Conservation (phyloP, 2,797 vertebrate species). For the Peromyscus aztecus region DNA sequence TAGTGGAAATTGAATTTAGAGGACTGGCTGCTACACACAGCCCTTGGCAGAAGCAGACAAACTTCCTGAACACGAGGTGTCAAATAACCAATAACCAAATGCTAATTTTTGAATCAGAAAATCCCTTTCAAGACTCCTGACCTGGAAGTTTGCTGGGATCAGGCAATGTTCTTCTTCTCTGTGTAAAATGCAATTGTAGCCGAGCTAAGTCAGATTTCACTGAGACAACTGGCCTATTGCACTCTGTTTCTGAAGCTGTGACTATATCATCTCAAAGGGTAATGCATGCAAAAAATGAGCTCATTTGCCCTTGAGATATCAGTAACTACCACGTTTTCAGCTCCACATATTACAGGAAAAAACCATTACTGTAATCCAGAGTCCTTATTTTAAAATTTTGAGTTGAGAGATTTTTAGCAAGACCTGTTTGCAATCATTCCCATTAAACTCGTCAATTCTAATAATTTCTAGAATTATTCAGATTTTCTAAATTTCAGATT, state of each 20-base stretch:
- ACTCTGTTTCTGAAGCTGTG: conserved; percentile 4
- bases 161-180: not conserved
- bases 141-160: not conserved
- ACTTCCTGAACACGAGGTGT: not conserved
- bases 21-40: not conserved
- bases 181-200: not conserved
- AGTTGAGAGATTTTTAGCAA: conserved; percentile 17
- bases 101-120: conserved; percentile 24
- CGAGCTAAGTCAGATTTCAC: not conserved
- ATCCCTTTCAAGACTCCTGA: not conserved
- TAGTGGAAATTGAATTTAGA: not conserved
- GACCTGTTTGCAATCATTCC: not conserved
- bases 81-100: not conserved
- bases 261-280: not conserved
- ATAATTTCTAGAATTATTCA: not conserved
- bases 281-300: not conserved
- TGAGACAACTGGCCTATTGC: not conserved
- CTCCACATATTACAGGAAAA: not conserved
- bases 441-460: conserved; percentile 5
- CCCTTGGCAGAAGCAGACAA: not conserved
- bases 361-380: not conserved
- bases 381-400: conserved; percentile 9
- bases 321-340: conserved; percentile 7
- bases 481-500: conserved; percentile 12
- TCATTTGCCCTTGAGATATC: not conserved